These are phyloP conservation scores for Philantomba maxwellii DNA, from an alignment of 2,113 vertebrate species.

Conservation along the genomic window DNA sequence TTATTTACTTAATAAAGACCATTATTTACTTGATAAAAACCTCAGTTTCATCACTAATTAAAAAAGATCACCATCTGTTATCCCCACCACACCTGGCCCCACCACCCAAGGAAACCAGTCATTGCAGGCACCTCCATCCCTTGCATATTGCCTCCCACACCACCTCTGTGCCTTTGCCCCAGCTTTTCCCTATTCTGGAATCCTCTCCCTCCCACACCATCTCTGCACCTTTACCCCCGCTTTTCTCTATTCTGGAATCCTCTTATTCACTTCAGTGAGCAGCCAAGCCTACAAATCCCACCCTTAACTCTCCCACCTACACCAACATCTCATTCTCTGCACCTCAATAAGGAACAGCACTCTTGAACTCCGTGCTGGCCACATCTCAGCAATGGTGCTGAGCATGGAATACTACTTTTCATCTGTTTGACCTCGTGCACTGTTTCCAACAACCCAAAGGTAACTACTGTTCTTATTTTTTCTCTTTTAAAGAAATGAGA, in stretches of 20 bases:
- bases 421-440: neutral
- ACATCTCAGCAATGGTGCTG: neutral
- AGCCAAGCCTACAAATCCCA: neutral
- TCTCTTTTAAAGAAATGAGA: constrained; percentile 15
- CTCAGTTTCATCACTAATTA: neutral
- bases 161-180: neutral
- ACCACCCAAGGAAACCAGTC: neutral
- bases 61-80: neutral
- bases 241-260: neutral
- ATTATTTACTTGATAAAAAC: neutral
- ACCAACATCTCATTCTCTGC: neutral
- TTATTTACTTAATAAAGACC: neutral
- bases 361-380: neutral
- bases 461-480: neutral
- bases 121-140: neutral
- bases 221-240: neutral
- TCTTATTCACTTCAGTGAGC: neutral
- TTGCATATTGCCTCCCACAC: neutral
- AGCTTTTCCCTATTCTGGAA: neutral
- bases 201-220: neutral
- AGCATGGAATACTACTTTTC: neutral
- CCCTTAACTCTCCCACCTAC: neutral
- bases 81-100: neutral
- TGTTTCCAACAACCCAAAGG: neutral
- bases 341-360: neutral